Evolutionary conservation across 2,113 vertebrate species (phyloP).

Genomic region (Coturnix japonica): DNA sequence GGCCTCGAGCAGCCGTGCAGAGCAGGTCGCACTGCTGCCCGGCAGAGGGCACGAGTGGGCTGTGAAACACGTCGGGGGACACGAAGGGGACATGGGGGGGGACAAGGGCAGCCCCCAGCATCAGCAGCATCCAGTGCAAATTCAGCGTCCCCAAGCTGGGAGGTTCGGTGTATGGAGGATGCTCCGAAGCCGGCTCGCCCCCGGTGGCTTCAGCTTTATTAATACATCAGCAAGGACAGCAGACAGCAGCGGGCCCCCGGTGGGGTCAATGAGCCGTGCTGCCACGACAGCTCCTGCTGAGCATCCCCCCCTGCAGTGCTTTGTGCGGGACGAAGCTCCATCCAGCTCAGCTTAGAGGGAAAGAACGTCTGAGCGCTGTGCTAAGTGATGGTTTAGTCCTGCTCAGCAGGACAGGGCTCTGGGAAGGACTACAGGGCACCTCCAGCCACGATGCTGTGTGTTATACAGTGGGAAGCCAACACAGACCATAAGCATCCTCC

Average conservation of each 20-base stretch:
- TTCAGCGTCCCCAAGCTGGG: no score
- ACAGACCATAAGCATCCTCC: accelerated
- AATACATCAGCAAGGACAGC: not conserved
- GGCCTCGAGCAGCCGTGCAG: not conserved
- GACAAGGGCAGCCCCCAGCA: not conserved
- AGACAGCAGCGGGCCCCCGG: not conserved
- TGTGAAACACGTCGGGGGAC: not conserved
- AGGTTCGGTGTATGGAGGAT: accelerated
- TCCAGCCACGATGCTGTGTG: not conserved
- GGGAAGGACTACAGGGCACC: not conserved
- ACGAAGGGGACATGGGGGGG: not conserved
- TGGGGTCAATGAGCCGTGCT: not conserved
- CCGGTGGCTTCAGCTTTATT: not conserved
- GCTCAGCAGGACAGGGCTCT: not conserved
- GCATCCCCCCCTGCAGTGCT: not conserved
- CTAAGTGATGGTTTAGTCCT: not conserved
- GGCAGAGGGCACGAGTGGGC: slow-evolving; percentile 41
- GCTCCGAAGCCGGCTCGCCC: not conserved
- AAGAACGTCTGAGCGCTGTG: not conserved
- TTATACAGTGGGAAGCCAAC: not conserved
- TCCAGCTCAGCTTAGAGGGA: not conserved
- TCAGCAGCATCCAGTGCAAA: no score
- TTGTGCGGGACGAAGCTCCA: not conserved
- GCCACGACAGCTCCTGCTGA: not conserved
- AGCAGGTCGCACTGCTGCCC: not conserved